Evolutionary conservation across 2,888 invertebrate genomes (phyloP), one percentile per base, ranked within the genome.

Genomic region (Ashinkailepas kermadecensis): DNA sequence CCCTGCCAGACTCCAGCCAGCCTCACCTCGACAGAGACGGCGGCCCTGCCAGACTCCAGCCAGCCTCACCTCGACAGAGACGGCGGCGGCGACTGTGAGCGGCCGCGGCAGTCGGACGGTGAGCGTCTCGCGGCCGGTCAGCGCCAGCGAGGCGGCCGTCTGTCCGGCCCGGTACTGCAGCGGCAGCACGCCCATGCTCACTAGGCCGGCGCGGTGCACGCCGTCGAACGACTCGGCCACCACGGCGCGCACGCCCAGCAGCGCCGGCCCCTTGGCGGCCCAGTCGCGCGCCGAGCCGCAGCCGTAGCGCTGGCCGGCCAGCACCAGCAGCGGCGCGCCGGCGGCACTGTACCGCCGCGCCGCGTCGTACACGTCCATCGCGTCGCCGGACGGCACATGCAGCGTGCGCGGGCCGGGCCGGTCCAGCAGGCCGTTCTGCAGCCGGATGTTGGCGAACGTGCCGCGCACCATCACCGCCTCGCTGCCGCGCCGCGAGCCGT

Each of bases 401-500:
- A 89, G 83, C 10, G 90, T 90, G 82, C 87, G 87, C 18, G 90
- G 89, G 25, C 89, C 90, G 25, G 87, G 85, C 84, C 87, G 87
- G 3, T 79, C 82, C 67, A 86, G 58, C 80, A 89, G 86, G 85
- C 90, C 89, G 86, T 91, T 91, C 74, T 89, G 87, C 58, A 91
- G 86, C 23, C 90, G 88, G 84, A 90, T 90, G 85, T 91, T 91
- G 82, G 90, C 90, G 86, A 91, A 91, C 0, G 91, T 91, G 54
- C 99, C 99, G 80, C 99, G 92, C 0, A 94, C 92, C 99, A 99
- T 99, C 13, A 99, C 92, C 56, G 94, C 97, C 89, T 99, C 98
- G 88, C 99, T 97, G 74, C 99, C 99, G 85, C 99, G 92, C 12
- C 99, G 91, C 0, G 98, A 95, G 0, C 99, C 99, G 88, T 99